phyloP scores from a whole-genome alignment of 2,888 invertebrate species.

The Pristionchus mayeri region DNA sequence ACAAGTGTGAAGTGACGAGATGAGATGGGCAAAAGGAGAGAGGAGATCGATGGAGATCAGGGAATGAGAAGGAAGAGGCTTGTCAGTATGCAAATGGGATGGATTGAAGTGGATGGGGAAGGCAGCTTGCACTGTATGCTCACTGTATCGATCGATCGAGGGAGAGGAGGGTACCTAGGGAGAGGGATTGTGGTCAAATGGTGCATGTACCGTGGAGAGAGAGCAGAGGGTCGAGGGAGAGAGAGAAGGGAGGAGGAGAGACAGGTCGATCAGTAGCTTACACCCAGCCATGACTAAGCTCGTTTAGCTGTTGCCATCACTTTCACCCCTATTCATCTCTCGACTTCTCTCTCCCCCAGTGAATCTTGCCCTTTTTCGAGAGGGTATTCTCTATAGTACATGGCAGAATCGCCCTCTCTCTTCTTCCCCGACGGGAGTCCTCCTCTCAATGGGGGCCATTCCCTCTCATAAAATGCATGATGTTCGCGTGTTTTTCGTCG shows the following conservation, averaged over 20 bases:
- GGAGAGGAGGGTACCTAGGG: slow-evolving; percentile 2
- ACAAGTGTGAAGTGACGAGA: slow-evolving; percentile 9
- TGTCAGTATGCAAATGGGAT: slow-evolving; percentile 35
- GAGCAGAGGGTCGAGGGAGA: background rate
- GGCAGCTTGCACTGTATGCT: slow-evolving; percentile 36
- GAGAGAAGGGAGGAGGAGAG: background rate
- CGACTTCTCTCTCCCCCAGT: background rate
- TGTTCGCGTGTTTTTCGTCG: slow-evolving; percentile 37
- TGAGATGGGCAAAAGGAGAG: background rate
- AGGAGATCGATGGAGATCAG: background rate
- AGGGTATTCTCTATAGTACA: slow-evolving; percentile 31
- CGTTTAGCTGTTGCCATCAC: slow-evolving; percentile 10
- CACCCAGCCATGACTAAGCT: slow-evolving; percentile 22
- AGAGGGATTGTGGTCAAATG: slow-evolving; percentile 37
- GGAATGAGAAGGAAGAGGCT: background rate
- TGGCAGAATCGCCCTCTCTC: slow-evolving; percentile 17
- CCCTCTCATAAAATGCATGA: slow-evolving; percentile 45
- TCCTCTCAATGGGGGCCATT: slow-evolving; percentile 10
- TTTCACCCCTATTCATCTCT: slow-evolving; percentile 37
- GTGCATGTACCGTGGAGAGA: slow-evolving; percentile 25
- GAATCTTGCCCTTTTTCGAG: slow-evolving; percentile 31
- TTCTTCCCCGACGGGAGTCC: background rate
- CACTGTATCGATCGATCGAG: slow-evolving; percentile 37
- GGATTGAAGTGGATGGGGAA: background rate
- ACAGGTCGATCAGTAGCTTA: slow-evolving; percentile 35